These are phyloP conservation scores for Macroramphosus scolopax DNA, from an alignment of 2,797 vertebrate genomes.

Conservation along the genomic window DNA sequence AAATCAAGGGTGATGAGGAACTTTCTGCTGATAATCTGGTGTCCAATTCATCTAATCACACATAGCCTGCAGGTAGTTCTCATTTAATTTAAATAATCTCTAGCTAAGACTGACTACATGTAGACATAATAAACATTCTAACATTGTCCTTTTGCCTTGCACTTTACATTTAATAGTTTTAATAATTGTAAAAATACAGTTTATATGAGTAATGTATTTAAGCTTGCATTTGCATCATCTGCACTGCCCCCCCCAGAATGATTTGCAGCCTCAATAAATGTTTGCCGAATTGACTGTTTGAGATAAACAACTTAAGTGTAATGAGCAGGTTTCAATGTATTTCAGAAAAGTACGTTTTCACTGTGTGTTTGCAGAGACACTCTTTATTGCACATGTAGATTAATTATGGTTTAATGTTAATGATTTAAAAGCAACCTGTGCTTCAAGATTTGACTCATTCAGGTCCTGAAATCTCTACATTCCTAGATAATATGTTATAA, in stretches of 20 bases:
- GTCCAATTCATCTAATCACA: constrained; percentile 46
- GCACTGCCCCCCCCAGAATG: constrained; percentile 60
- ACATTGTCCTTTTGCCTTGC: constrained; percentile 65
- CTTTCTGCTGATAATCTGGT: constrained; percentile 48
- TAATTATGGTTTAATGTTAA: not conserved
- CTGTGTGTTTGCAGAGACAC: too few relatives aligned
- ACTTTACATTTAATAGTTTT: constrained; percentile 74
- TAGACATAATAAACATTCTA: constrained; percentile 46
- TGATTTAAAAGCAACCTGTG: too few relatives aligned
- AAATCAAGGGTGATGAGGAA: constrained; percentile 39
- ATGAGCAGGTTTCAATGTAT: too few relatives aligned
- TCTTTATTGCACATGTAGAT: constrained; percentile 6
- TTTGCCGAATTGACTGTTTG: too few relatives aligned
- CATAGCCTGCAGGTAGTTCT: constrained; percentile 49
- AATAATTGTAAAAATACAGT: constrained; percentile 57
- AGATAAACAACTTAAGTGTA: constrained; percentile 52
- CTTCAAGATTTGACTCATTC: not conserved
- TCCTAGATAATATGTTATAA: too few relatives aligned
- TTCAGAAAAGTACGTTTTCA: too few relatives aligned
- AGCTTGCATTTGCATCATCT: constrained; percentile 66
- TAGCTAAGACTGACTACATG: constrained; percentile 53
- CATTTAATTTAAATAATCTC: constrained; percentile 45
- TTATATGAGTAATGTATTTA: constrained; percentile 61
- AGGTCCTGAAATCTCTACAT: not conserved
- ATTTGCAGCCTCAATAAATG: constrained; percentile 43